Base-by-base conservation (phyloP, 2,113 vertebrate genomes). In the Tauraco erythrolophus region DNA sequence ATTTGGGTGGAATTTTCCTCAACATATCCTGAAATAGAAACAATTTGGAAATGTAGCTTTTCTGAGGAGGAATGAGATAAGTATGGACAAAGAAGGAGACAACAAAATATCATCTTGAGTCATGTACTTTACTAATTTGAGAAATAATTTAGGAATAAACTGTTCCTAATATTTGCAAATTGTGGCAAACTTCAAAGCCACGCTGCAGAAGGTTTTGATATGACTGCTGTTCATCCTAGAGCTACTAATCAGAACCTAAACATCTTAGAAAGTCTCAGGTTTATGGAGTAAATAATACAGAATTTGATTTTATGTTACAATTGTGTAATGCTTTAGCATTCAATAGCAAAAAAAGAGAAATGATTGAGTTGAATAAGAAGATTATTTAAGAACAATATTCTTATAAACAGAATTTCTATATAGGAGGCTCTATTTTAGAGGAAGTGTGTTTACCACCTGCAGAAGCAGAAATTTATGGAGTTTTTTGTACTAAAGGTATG, bases 1-100 rank as follows among this genome's bases (percentile, higher is more conserved):
- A 18, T 70, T 90, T 92, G 62, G 28, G 15, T 54, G 88, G 66
- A 69, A 85, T 94, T 95, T 93, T 94, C 56, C 87, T 90, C 70
- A 68, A 57, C 6, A 50, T 57, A 46, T 54, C 71, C 91, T 88
- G 62, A 96, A 79, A 84, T 45, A 92, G 77, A 64, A 92, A 90
- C 10, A 43, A 33, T 88, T 81, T 46, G 35, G 54, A 82, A 70
- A 61, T 70, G 31, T 12, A 53, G 35, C 30, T 70, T 64, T 31
- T 84, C 12, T 70, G 79, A 77, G 19, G 33, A 37, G 50, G 54
- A 92, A 35, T 25, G 41, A 39, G 78, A 72, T 39, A 62, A 81
- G 17, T 39, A 53, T 18, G 21, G 56, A 60, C 10, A 25, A 87
- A 84, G 7, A 14, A 61, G 19, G 56, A 39, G 15, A 91, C 11